A percentile compares a stretch with the other conserved stretches of the same genome.
phyloP scores from a whole-genome alignment of 2,888 invertebrate species.

The Agonopterix subpropinquella region DNA sequence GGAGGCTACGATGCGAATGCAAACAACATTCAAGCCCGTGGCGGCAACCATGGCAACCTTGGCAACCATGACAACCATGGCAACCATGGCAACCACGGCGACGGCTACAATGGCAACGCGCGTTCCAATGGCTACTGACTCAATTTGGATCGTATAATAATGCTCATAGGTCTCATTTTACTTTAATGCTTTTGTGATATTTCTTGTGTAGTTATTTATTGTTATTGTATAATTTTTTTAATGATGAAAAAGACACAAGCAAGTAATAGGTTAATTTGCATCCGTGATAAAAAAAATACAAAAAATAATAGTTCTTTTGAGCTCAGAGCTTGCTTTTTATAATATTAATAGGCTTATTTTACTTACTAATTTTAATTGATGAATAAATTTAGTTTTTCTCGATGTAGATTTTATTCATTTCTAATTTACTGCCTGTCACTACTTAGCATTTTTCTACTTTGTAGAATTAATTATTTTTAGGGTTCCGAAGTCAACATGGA shows the following conservation, averaged over 20 bases:
- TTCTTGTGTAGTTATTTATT: slow-evolving; percentile 15
- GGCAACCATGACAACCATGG: slow-evolving; percentile 25
- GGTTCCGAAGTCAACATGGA: no score
- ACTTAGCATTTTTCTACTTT: no score
- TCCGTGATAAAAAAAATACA: slow-evolving; percentile 11
- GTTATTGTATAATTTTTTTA: slow-evolving; percentile 7
- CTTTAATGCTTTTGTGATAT: slow-evolving; percentile 9
- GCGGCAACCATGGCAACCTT: slow-evolving; percentile 14
- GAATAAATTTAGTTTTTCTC: neutral
- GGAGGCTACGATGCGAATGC: slow-evolving; percentile 54
- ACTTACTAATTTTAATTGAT: neutral
- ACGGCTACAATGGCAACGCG: slow-evolving; percentile 24
- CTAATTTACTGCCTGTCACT: no score
- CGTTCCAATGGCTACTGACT: slow-evolving; percentile 34
- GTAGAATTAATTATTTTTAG: no score
- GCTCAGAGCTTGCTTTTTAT: slow-evolving; percentile 1
- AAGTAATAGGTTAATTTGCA: slow-evolving; percentile 18
- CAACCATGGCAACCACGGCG: slow-evolving; percentile 22
- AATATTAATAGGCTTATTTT: no score
- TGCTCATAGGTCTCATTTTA: slow-evolving; percentile 11
- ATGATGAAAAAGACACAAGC: slow-evolving; percentile 13
- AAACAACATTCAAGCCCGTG: slow-evolving; percentile 26
- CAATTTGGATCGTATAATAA: slow-evolving; percentile 8
- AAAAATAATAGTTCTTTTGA: slow-evolving; percentile 4
- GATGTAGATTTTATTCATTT: no score